These are phyloP conservation scores for Drosophila novamexicana DNA, from an alignment of 1,140 invertebrate genomes.

Conservation along the genomic window DNA sequence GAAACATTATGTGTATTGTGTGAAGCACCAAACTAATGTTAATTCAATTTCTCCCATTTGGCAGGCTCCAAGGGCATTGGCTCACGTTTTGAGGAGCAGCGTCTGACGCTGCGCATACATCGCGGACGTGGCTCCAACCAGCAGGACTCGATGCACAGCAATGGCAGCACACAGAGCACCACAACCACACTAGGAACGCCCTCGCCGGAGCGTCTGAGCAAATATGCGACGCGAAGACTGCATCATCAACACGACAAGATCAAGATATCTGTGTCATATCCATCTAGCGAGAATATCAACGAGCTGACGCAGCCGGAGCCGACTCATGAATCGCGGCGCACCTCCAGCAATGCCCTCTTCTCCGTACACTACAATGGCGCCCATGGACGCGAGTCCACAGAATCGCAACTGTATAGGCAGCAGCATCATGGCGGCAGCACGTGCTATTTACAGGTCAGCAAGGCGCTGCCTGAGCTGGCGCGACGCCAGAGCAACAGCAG, in stretches of 20 bases:
- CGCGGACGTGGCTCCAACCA: conserved; percentile 86
- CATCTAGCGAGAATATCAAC: conserved; percentile 90
- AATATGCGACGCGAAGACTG: conserved; percentile 77
- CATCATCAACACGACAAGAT: conserved; percentile 89
- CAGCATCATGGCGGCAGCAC: conserved; percentile 85
- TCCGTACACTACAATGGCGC: conserved; percentile 73
- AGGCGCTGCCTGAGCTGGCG: conserved; percentile 64
- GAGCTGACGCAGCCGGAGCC: conserved; percentile 74
- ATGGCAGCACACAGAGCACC: conserved; percentile 81
- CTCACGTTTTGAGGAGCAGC: conserved; percentile 92
- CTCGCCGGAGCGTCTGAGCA: conserved; percentile 73
- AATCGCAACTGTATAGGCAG: conserved; percentile 76
- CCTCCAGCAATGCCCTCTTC: conserved; percentile 68
- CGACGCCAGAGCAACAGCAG: conserved; percentile 84
- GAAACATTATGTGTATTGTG: conserved; percentile 3
- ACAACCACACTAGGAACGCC: conserved; percentile 80
- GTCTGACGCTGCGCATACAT: conserved; percentile 96
- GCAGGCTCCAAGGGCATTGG: conserved; percentile 84
- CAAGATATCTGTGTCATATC: conserved; percentile 93
- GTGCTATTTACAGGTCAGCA: conserved; percentile 87
- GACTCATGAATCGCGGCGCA: conserved; percentile 40
- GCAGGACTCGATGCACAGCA: conserved; percentile 80
- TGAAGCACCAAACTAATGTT: conserved; percentile 40
- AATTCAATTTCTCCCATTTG: not conserved
- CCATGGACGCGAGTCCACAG: conserved; percentile 69